phyloP scores from a whole-genome alignment of 2,797 vertebrate species.

The Chaenodraco wilsoni region DNA sequence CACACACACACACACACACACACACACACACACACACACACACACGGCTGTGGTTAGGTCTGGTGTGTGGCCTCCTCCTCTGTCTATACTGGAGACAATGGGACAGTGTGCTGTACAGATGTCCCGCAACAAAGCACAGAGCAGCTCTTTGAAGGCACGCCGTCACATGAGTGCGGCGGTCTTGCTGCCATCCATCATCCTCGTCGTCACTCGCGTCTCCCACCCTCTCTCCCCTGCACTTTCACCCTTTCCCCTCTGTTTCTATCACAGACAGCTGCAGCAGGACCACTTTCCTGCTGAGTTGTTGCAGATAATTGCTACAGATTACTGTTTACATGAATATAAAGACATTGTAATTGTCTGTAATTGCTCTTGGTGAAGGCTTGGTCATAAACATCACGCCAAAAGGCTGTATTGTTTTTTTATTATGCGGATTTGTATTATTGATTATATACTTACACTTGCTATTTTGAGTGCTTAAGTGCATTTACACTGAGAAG shows the following conservation, averaged over 20 bases:
- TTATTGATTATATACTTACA: background rate
- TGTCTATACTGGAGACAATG: slow-evolving; percentile 74
- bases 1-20: slow-evolving; percentile 6
- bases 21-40: slow-evolving; percentile 29
- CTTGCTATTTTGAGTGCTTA: too few species aligned
- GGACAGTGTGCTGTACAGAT: slow-evolving; percentile 78
- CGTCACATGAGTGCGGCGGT: slow-evolving; percentile 64
- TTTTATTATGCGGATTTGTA: too few species aligned
- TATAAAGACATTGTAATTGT: background rate
- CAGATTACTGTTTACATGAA: background rate
- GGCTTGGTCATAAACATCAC: too few species aligned
- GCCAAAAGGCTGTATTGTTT: too few species aligned
- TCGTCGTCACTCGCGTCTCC: slow-evolving; percentile 37
- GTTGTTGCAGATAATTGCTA: background rate
- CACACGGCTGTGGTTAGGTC: slow-evolving; percentile 52
- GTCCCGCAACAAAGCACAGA: slow-evolving; percentile 81
- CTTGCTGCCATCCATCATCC: slow-evolving; percentile 64
- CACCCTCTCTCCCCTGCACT: slow-evolving; percentile 40
- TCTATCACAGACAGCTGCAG: background rate
- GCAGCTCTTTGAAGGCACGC: slow-evolving; percentile 74
- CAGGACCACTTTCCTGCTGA: background rate
- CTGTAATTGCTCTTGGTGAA: background rate
- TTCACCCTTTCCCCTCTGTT: slow-evolving; percentile 44
- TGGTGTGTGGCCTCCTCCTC: slow-evolving; percentile 73
- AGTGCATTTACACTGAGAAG: too few species aligned